Percentiles rank a stretch among this genome's conserved stretches.
These are phyloP conservation scores for Ceratitis capitata DNA, from an alignment of 1,140 invertebrate species.

Conservation along the genomic window DNA sequence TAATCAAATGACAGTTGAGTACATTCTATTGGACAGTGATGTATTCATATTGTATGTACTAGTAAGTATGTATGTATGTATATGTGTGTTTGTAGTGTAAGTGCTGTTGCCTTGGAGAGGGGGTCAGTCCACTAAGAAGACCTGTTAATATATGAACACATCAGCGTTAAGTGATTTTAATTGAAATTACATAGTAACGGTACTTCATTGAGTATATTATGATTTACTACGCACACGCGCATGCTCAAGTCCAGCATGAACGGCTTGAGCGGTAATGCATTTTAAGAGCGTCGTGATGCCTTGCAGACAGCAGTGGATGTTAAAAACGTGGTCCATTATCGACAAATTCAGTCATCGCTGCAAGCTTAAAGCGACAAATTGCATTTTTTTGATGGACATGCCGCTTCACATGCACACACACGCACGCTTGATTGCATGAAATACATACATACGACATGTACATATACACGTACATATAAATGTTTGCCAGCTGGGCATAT, in stretches of 20 bases:
- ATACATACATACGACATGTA: not conserved
- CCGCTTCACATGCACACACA: not conserved
- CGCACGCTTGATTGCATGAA: too few species aligned
- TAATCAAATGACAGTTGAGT: slow-evolving; percentile 12
- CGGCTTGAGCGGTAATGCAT: not conserved
- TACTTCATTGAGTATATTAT: slow-evolving; percentile 25
- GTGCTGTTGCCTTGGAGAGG: not conserved
- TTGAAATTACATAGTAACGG: slow-evolving; percentile 32
- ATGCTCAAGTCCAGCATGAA: not conserved
- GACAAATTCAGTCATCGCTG: not conserved
- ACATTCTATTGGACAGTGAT: slow-evolving; percentile 2
- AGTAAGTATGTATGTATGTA: not conserved
- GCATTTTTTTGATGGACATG: not conserved
- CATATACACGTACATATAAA: not conserved
- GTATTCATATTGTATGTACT: not conserved
- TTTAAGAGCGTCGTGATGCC: slow-evolving; percentile 1
- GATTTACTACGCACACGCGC: not conserved
- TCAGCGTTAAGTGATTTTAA: slow-evolving; percentile 32
- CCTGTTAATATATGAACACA: slow-evolving; percentile 13
- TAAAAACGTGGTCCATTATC: not conserved
- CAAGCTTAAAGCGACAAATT: not conserved
- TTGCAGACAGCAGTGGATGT: not conserved
- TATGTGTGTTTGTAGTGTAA: too few species aligned
- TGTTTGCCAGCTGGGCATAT: not conserved
- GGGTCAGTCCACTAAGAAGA: not conserved